phyloP scores from a whole-genome alignment of 2,888 invertebrate genomes.

The Epirrhoe tristata region DNA sequence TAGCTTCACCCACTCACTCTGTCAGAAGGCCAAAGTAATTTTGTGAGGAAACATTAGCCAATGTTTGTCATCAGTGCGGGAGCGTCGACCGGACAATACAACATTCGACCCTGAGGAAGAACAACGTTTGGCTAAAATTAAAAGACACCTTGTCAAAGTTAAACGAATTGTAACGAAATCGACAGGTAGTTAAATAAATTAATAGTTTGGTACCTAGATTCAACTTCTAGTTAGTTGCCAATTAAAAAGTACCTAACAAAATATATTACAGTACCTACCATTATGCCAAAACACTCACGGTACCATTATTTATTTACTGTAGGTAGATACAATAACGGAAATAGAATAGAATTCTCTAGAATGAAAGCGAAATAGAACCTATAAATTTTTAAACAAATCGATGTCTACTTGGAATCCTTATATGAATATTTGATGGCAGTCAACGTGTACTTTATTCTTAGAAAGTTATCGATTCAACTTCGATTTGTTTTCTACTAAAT shows the following conservation, averaged over 20 bases:
- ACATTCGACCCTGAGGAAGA: constrained; percentile 44
- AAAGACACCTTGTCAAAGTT: neutral
- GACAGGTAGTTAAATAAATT: no score
- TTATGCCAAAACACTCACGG: neutral
- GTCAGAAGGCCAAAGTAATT: constrained; percentile 66
- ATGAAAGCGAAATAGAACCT: constrained; percentile 13
- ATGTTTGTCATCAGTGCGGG: constrained; percentile 53
- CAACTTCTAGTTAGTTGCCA: no score
- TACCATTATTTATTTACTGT: neutral
- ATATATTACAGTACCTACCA: no score
- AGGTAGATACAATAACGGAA: neutral
- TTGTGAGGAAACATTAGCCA: constrained; percentile 61
- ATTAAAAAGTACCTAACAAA: no score
- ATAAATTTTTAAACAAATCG: constrained; percentile 41
- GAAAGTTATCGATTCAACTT: constrained; percentile 61
- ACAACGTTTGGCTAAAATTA: constrained; percentile 13
- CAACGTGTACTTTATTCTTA: constrained; percentile 49
- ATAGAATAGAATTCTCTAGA: neutral
- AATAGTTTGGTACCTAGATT: no score
- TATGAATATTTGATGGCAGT: constrained; percentile 66
- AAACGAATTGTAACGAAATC: no score
- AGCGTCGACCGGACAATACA: constrained; percentile 64
- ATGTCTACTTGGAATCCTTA: constrained; percentile 48
- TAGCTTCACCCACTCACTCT: constrained; percentile 51
- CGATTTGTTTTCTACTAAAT: constrained; percentile 48